phyloP scores from a whole-genome alignment of 2,797 vertebrate species.

The Heliangelus exortis region DNA sequence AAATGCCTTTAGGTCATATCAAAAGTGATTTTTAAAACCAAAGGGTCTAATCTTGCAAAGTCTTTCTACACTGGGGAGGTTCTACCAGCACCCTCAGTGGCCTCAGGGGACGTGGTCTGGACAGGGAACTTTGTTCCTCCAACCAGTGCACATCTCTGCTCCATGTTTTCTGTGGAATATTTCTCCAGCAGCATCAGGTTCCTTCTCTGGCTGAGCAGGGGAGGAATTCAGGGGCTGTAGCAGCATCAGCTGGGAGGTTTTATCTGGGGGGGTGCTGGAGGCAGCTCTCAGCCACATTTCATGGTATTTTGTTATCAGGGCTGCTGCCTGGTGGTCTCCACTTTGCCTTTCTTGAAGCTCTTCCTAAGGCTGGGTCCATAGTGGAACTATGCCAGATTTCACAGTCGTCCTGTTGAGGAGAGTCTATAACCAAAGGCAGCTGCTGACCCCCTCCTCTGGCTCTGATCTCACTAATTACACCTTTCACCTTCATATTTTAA shows the following conservation, averaged over 20 bases:
- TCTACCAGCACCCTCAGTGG: neutral
- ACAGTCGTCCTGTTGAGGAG: neutral
- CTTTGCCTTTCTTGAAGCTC: neutral
- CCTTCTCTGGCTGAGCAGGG: neutral
- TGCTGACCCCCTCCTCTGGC: neutral
- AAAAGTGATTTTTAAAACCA: neutral
- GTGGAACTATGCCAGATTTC: neutral
- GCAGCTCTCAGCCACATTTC: neutral
- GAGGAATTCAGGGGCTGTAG: neutral
- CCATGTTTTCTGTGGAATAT: neutral
- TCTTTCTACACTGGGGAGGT: neutral
- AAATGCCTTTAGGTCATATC: slow-evolving; percentile 42
- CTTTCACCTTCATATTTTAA: neutral
- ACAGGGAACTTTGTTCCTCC: neutral
- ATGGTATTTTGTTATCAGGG: neutral
- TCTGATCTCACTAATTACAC: neutral
- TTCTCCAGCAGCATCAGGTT: neutral
- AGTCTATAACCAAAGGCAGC: neutral
- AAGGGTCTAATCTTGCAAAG: neutral
- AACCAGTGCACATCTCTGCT: rapidly evolving
- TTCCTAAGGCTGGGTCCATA: neutral
- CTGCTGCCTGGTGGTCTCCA: neutral
- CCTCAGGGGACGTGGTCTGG: neutral
- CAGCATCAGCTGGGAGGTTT: rapidly evolving
- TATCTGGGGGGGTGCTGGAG: neutral